Evolutionary conservation across 2,888 invertebrate genomes (phyloP).

Genomic region (Orthonevra nobilis): DNA sequence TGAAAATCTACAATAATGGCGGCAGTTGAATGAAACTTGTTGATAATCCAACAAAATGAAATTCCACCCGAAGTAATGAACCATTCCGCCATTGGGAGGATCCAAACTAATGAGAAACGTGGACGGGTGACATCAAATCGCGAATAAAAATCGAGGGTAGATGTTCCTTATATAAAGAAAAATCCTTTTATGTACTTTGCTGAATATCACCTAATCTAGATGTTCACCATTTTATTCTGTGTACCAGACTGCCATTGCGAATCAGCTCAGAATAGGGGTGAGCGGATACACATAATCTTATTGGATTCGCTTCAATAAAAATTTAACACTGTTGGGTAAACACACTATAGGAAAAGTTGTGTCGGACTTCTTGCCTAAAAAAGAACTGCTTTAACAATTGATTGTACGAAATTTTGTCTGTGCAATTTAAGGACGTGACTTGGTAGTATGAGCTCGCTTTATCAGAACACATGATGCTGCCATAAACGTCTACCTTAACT

Average conservation of each 20-base stretch:
- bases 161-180: slow-evolving; percentile 12
- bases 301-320: background rate
- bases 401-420: background rate
- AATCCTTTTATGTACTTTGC: slow-evolving; percentile 29
- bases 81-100: slow-evolving; percentile 40
- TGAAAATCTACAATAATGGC: no score
- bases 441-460: background rate
- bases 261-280: background rate
- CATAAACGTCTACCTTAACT: slow-evolving; percentile 45
- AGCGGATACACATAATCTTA: background rate
- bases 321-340: background rate
- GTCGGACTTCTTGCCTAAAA: background rate
- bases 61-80: slow-evolving; percentile 41
- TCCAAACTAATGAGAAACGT: slow-evolving; percentile 6
- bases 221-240: slow-evolving; percentile 25
- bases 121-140: slow-evolving; percentile 18
- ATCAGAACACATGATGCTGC: slow-evolving; percentile 18
- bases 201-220: no score
- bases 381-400: background rate
- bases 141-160: slow-evolving; percentile 20
- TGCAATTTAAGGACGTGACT: slow-evolving; percentile 32
- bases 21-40: slow-evolving; percentile 4
- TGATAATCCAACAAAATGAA: slow-evolving; percentile 36
- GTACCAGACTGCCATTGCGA: slow-evolving; percentile 28
- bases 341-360: background rate